Base-by-base conservation (phyloP, 2,888 invertebrate genomes). In the Nudaria mundana region DNA sequence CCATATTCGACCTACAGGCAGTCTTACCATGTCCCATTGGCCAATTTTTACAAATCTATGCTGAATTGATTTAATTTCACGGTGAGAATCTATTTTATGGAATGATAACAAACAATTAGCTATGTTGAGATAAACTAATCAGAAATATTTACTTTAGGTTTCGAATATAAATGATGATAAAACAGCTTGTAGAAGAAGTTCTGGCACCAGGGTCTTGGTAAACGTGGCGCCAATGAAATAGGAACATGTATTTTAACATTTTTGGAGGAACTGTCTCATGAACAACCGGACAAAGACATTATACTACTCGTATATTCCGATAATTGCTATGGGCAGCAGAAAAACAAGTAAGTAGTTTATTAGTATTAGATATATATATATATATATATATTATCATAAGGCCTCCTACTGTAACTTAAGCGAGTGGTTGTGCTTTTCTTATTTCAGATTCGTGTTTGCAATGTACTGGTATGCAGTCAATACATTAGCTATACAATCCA, bases 401-500 rank as follows among this genome's bases (percentile, higher is more conserved):
- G n/a, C n/a, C n/a, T n/a, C n/a, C n/a, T n/a, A n/a, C n/a, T n/a
- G n/a, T n/a, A n/a, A n/a, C n/a, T n/a, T n/a, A n/a, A n/a, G n/a
- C n/a, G n/a, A n/a, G n/a, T n/a, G n/a, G n/a, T n/a, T n/a, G n/a
- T n/a, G n/a, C n/a, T n/a, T n/a, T n/a, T n/a, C n/a, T n/a, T n/a
- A n/a, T n/a, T n/a, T n/a, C n/a, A n/a, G n/a, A n/a, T n/a, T 11
- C 12, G 24, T 37, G 11, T 15, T 24, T 11, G 6, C 23, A 0
- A 18, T 37, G 30, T 37, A 37, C 23, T 1, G 8, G 2, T 37
- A 18, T 25, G n/a, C 30, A 10, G 8, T 37, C 15, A 8, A 52
- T 50, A 33, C 37, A 38, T 13, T 33, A 40, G 33, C 38, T 15
- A 39, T 45, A 36, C 42, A 22, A 3, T 14, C 30, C 11, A 31